Percentiles rank a stretch among this genome's conserved stretches.
Evolutionary conservation across 1,140 invertebrate genomes (phyloP).

Genomic region (Pollicipes pollicipes): DNA sequence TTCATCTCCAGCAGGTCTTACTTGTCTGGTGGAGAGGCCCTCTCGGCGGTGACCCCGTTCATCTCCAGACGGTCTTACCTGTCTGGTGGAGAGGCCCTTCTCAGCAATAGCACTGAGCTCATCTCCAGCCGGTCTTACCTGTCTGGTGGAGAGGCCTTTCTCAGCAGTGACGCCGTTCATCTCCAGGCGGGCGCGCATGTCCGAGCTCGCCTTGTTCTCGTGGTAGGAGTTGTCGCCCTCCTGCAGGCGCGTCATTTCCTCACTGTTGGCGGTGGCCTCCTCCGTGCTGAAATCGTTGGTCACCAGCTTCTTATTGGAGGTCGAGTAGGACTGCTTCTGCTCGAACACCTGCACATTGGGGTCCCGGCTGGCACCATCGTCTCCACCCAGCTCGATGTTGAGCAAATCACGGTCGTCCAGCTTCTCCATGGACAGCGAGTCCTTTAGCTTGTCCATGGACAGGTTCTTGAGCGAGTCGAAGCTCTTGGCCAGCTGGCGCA

Average conservation of each 20-base stretch:
- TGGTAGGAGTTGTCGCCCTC: constrained; percentile 60
- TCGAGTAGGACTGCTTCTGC: neutral
- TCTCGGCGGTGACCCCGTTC: constrained; percentile 54
- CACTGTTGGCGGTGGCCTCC: neutral
- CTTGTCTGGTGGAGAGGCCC: constrained; percentile 48
- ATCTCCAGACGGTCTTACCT: constrained; percentile 48
- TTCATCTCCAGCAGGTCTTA: constrained; percentile 20
- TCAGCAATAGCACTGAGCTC: no score
- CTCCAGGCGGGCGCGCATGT: constrained; percentile 43
- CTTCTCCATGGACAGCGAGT: neutral
- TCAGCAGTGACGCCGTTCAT: constrained; percentile 52
- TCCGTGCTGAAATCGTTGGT: neutral
- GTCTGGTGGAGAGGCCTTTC: constrained; percentile 48
- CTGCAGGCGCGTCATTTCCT: constrained; percentile 31
- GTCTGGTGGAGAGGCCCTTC: no score
- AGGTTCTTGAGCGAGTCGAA: neutral
- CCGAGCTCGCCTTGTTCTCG: constrained; percentile 41
- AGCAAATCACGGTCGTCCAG: neutral
- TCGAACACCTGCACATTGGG: neutral
- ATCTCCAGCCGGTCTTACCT: constrained; percentile 29
- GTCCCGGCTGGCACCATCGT: neutral
- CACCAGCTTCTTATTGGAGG: neutral
- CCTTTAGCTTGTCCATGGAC: neutral
- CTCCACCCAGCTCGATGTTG: neutral
- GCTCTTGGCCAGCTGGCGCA: neutral